Base-by-base conservation (phyloP, 1,140 invertebrate species). In the Plectus sambesii region DNA sequence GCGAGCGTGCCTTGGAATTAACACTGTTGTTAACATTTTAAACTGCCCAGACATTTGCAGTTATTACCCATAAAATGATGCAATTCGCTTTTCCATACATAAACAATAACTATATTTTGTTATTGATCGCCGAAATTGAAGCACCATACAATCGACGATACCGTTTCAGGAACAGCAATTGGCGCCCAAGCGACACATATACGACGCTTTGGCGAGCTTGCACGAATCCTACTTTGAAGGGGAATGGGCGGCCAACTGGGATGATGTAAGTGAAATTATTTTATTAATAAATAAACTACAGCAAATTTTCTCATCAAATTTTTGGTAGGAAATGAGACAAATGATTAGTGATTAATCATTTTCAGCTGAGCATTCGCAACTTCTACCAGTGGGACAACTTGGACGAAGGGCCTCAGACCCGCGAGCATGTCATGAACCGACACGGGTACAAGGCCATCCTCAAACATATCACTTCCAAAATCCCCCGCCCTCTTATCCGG, bases 1-100 rank as follows among this genome's bases (percentile, higher is more conserved):
- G n/a, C n/a, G n/a, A n/a, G n/a, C n/a, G n/a, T n/a, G n/a, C n/a
- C n/a, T n/a, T n/a, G 23, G 25, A 38, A 35, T 30, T 55, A 42
- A 44, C 5, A 5, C 1, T 19, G 9, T 4, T 55, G n/a, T 55
- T 37, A 23, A 55, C 4, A 30, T 37, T 2, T 50, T 56, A 36
- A 27, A 49, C 42, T 23, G 40, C 3, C 3, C 15, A 1, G 15
- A 42, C 15, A 42, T 30, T 42, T 45, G 24, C 12, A 24, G n/a
- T 33, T n/a, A 5, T 44, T 37, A 42, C 24, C 5, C 1, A 17
- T 9, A 49, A 43, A 4, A 12, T 27, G 5, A 20, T 8, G 22
- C 8, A 9, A 17, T 50, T 6, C 27, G 27, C n/a, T 44, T 42
- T 17, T 8, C 20, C 15, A 33, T 15, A n/a, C n/a, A n/a, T 45